phyloP scores from a whole-genome alignment of 1,140 invertebrate genomes.

The Hesperophylax magnus region DNA sequence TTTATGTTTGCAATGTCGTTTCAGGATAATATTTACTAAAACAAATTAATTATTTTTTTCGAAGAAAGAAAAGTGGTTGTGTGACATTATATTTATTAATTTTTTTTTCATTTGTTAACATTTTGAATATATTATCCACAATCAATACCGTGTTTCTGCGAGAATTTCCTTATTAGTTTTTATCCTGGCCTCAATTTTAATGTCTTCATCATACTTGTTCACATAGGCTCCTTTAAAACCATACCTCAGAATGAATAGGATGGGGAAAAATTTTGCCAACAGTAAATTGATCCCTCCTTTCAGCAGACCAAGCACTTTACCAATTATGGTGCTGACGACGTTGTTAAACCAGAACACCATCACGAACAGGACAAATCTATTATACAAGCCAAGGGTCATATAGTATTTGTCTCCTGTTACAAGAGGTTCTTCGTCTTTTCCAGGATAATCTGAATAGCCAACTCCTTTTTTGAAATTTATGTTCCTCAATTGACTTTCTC shows the following conservation, averaged over 20 bases:
- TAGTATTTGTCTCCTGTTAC: conserved; percentile 35
- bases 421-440: background rate
- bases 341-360: conserved; percentile 42
- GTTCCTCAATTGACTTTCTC: background rate
- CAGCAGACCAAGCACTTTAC: conserved; percentile 62
- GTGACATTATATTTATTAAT: no score
- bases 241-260: conserved; percentile 64
- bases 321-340: conserved; percentile 60
- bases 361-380: conserved; percentile 42
- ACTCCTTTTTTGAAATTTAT: conserved; percentile 24
- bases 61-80: no score
- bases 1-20: no score
- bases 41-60: no score
- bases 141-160: conserved; percentile 10
- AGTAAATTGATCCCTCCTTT: conserved; percentile 60
- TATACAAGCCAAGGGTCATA: conserved; percentile 40
- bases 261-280: conserved; percentile 66
- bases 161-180: conserved; percentile 45
- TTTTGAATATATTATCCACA: no score
- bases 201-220: conserved; percentile 65
- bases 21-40: no score
- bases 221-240: conserved; percentile 62
- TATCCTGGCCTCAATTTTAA: conserved; percentile 37
- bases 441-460: conserved; percentile 15
- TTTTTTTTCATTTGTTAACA: no score